Percentiles rank a stretch among this genome's conserved stretches.
These are phyloP conservation scores for Silurus meridionalis DNA, from an alignment of 2,113 vertebrate genomes.

Conservation along the genomic window DNA sequence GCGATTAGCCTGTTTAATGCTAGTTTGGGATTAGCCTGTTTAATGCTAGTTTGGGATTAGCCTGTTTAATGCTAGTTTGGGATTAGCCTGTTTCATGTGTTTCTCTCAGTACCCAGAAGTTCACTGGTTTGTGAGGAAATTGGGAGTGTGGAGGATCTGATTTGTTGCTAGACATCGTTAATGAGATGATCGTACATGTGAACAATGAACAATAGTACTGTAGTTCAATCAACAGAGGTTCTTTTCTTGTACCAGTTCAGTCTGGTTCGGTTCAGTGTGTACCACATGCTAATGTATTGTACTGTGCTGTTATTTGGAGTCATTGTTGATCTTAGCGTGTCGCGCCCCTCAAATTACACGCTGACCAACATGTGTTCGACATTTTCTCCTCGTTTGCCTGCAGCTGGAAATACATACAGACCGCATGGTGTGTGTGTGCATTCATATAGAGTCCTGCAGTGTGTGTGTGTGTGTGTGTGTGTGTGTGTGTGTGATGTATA, in stretches of 20 bases:
- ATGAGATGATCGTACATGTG: too few relatives aligned
- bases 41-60: neutral
- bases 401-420: constrained; percentile 42
- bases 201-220: neutral
- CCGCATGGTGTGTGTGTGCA: constrained; percentile 45
- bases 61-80: too few relatives aligned
- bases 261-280: neutral
- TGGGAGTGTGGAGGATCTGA: neutral
- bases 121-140: neutral
- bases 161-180: too few relatives aligned
- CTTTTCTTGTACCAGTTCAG: neutral
- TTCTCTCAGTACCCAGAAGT: neutral
- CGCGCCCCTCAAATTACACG: constrained; percentile 34
- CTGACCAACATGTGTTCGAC: constrained; percentile 65
- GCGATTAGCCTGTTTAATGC: neutral
- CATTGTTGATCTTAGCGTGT: constrained; percentile 57
- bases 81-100: too few relatives aligned
- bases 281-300: constrained; percentile 24
- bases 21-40: neutral
- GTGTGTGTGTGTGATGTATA: constrained; percentile 61
- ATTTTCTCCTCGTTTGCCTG: constrained; percentile 61
- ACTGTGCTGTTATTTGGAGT: constrained; percentile 34
- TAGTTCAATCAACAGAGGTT: neutral
- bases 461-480: constrained; percentile 63
- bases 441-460: constrained; percentile 64